phyloP scores from a whole-genome alignment of 2,113 vertebrate species.

The Hyla sarda region DNA sequence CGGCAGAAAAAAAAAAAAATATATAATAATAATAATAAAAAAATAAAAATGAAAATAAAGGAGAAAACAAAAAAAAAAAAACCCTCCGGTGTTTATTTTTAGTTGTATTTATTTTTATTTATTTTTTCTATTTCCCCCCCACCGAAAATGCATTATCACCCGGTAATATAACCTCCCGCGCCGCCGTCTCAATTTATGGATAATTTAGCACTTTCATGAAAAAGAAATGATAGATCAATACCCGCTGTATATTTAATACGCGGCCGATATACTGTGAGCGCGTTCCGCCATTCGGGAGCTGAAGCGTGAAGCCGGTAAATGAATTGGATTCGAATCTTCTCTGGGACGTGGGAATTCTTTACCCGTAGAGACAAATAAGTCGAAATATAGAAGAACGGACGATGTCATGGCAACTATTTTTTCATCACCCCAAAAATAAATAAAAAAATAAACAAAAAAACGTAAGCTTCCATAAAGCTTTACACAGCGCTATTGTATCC shows the following conservation, averaged over 20 bases:
- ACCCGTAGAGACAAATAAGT: neutral
- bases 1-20: neutral
- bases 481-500: neutral
- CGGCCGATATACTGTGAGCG: neutral
- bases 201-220: conserved; percentile 37
- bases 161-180: neutral
- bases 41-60: no score
- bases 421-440: no score
- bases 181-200: conserved; percentile 40
- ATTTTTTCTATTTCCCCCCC: conserved; percentile 19
- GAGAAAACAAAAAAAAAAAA: no score
- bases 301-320: neutral
- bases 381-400: neutral
- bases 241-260: conserved; percentile 21
- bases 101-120: neutral
- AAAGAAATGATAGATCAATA: conserved; percentile 25
- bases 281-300: conserved; percentile 2
- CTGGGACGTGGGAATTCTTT: neutral
- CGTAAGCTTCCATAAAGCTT: neutral
- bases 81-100: conserved; percentile 21
- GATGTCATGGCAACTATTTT: neutral
- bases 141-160: neutral
- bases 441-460: neutral
- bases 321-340: conserved; percentile 21
- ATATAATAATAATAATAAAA: no score